Evolutionary conservation across 2,888 invertebrate species (phyloP).

Genomic region (Idaea biselata): DNA sequence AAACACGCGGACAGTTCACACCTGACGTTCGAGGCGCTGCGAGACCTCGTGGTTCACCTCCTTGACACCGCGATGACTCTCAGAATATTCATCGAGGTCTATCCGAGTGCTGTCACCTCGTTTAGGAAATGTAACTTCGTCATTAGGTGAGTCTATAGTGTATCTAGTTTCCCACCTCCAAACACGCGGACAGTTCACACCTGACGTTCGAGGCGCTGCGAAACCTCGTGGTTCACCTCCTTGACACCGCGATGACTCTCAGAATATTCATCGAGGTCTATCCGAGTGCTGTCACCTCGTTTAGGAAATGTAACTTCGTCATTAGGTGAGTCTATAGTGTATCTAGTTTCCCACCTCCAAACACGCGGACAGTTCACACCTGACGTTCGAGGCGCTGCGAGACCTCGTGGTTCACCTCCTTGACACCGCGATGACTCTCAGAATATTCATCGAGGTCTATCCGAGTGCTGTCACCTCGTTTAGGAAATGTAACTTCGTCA

Average conservation of each 20-base stretch:
- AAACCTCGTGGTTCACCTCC: constrained; percentile 84
- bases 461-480: constrained; percentile 77
- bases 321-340: constrained; percentile 73
- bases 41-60: constrained; percentile 84
- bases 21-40: constrained; percentile 72
- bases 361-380: constrained; percentile 39
- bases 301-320: constrained; percentile 80
- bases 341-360: constrained; percentile 53
- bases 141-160: constrained; percentile 72
- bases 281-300: constrained; percentile 76
- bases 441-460: constrained; percentile 85
- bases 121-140: constrained; percentile 81
- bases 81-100: constrained; percentile 84
- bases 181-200: constrained; percentile 40
- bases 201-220: constrained; percentile 75
- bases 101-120: constrained; percentile 76
- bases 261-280: constrained; percentile 85
- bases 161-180: constrained; percentile 51
- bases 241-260: constrained; percentile 86
- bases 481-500: constrained; percentile 80
- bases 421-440: constrained; percentile 85
- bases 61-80: constrained; percentile 86
- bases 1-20: constrained; percentile 43
- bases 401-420: constrained; percentile 85
- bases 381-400: constrained; percentile 75